Evolutionary conservation across 2,888 invertebrate genomes (phyloP).

Genomic region (Therioaphis trifolii): DNA sequence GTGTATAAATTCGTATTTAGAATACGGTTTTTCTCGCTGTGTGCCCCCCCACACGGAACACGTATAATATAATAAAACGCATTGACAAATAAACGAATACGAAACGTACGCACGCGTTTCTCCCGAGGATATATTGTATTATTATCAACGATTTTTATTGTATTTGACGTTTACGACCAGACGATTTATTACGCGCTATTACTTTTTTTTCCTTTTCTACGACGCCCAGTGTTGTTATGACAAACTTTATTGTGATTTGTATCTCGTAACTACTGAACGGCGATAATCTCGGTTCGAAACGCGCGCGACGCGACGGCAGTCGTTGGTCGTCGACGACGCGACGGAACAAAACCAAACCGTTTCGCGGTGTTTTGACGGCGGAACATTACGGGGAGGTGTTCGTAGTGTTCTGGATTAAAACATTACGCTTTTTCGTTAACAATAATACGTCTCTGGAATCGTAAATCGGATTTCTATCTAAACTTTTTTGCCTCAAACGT

Average conservation of each 20-base stretch:
- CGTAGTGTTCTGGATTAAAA: too few relatives aligned
- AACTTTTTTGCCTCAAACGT: too few relatives aligned
- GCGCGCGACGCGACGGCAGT: background rate
- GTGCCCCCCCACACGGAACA: background rate
- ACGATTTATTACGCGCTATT: slow-evolving; percentile 17
- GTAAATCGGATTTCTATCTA: too few relatives aligned
- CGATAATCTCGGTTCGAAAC: slow-evolving; percentile 7
- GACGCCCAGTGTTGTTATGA: background rate
- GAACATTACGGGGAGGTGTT: too few relatives aligned
- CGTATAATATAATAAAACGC: slow-evolving; percentile 27
- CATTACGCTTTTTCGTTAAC: too few relatives aligned
- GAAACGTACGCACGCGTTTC: background rate
- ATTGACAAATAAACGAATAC: background rate
- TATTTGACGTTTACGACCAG: slow-evolving; percentile 29
- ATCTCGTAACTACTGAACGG: too few relatives aligned
- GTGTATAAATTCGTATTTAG: too few relatives aligned
- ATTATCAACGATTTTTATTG: slow-evolving; percentile 38
- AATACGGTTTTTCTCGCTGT: too few relatives aligned
- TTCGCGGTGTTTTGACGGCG: too few relatives aligned
- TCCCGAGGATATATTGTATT: too few relatives aligned
- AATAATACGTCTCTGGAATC: too few relatives aligned
- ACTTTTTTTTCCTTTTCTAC: background rate
- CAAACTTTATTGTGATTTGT: background rate
- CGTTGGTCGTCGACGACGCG: too few relatives aligned
- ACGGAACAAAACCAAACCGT: background rate